Percentiles rank a stretch among this genome's conserved stretches.
Conservation (phyloP, 2,113 vertebrate genomes). For the Cephalopterus ornatus region DNA sequence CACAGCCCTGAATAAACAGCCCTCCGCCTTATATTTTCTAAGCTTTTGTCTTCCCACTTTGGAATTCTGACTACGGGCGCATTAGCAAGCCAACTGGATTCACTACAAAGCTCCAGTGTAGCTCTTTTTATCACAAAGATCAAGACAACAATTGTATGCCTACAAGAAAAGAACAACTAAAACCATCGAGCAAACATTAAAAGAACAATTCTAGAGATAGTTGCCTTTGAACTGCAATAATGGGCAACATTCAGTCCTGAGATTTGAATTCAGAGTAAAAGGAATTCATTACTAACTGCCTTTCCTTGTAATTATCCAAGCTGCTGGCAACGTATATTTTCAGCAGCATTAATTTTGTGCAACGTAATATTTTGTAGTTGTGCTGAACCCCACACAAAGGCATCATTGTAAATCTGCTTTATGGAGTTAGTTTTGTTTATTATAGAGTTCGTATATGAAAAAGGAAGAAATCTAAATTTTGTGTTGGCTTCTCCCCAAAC, state of each 20-base stretch:
- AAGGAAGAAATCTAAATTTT: slow-evolving; percentile 66
- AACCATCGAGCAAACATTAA: slow-evolving; percentile 77
- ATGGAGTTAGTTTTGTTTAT: slow-evolving; percentile 63
- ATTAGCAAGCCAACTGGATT: slow-evolving; percentile 79
- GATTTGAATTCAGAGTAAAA: slow-evolving; percentile 74
- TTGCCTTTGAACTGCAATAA: slow-evolving; percentile 79
- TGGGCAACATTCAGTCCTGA: slow-evolving; percentile 72
- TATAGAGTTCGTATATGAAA: slow-evolving; percentile 48
- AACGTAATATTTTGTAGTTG: slow-evolving; percentile 64
- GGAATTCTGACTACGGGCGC: slow-evolving; percentile 75
- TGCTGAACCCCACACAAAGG: slow-evolving; percentile 55
- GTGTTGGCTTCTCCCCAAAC: slow-evolving; percentile 61
- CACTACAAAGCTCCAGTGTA: slow-evolving; percentile 76
- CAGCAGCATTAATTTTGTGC: slow-evolving; percentile 61
- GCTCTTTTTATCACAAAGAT: slow-evolving; percentile 79
- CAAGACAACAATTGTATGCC: slow-evolving; percentile 81
- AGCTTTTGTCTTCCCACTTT: slow-evolving; percentile 76
- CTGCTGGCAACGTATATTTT: slow-evolving; percentile 61
- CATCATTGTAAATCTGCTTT: slow-evolving; percentile 58
- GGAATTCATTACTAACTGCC: slow-evolving; percentile 72
- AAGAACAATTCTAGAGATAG: slow-evolving; percentile 81
- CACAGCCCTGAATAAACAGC: slow-evolving; percentile 78
- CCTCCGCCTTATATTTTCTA: slow-evolving; percentile 75
- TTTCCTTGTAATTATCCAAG: slow-evolving; percentile 67
- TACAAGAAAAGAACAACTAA: slow-evolving; percentile 82